Conservation (phyloP, 2,113 vertebrate species). For the Catagonus wagneri region DNA sequence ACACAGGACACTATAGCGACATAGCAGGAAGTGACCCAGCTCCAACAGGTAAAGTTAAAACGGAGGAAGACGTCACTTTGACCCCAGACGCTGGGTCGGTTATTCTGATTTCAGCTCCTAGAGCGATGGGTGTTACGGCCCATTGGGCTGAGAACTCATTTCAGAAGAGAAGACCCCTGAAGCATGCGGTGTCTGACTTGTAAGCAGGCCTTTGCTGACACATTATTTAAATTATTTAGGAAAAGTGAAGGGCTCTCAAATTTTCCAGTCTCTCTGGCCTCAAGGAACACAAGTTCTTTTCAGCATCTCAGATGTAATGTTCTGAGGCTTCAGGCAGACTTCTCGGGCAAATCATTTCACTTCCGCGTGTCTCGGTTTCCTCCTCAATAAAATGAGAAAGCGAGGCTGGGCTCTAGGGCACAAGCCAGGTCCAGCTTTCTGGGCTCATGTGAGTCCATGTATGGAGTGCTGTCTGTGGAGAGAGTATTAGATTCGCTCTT, state of each 20-base stretch:
- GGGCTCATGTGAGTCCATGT: not conserved
- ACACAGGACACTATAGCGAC: not conserved
- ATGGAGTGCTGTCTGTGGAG: not conserved
- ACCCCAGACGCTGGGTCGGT: not conserved
- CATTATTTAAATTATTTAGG: constrained; percentile 29
- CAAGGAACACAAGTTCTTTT: not conserved
- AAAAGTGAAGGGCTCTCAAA: not conserved
- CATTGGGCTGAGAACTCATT: not conserved
- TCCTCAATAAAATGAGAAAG: not conserved
- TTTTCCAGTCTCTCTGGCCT: not conserved
- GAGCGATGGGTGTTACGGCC: not conserved
- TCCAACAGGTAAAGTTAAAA: not conserved
- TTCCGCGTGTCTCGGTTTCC: not conserved
- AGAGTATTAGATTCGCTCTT: not conserved
- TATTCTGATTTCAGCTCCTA: not conserved
- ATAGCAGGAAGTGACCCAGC: not conserved
- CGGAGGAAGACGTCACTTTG: not conserved
- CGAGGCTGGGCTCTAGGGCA: not conserved
- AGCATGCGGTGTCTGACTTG: not conserved
- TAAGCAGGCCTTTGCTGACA: not conserved
- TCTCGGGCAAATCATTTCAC: not conserved
- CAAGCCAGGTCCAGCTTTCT: no score
- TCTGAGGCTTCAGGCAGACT: not conserved
- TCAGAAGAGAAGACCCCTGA: not conserved
- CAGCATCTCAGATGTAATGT: not conserved